phyloP scores from a whole-genome alignment of 2,113 vertebrate species.

The Daphoenositta chrysoptera region DNA sequence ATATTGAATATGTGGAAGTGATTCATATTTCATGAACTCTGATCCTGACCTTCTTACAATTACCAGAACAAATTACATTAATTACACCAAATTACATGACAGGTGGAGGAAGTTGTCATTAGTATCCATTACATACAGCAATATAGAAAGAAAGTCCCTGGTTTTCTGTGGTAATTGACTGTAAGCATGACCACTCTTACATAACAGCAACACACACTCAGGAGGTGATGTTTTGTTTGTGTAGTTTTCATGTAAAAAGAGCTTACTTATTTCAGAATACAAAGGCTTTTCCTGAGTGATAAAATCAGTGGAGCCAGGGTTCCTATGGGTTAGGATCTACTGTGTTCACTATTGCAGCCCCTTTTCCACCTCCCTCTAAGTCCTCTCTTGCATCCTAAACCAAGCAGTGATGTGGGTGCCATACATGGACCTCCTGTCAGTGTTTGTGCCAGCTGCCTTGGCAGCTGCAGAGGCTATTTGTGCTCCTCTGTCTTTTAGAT shows the following conservation, averaged over 20 bases:
- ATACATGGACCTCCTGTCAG: not conserved
- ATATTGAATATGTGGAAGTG: slow-evolving; percentile 46
- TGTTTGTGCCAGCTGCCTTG: not conserved
- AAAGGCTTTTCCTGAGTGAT: not conserved
- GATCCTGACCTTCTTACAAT: slow-evolving; percentile 43
- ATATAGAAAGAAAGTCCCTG: not conserved
- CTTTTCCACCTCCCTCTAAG: not conserved
- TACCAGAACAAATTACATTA: slow-evolving; percentile 55
- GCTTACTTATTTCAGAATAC: not conserved
- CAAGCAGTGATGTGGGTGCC: not conserved
- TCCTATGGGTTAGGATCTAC: not conserved
- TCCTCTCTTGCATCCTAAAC: not conserved
- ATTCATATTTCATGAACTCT: slow-evolving; percentile 48
- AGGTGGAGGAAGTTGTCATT: slow-evolving; percentile 45
- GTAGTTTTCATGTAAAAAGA: not conserved
- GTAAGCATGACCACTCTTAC: slow-evolving; percentile 13
- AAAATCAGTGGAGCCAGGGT: not conserved
- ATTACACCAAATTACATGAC: slow-evolving; percentile 54
- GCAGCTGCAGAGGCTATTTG: not conserved
- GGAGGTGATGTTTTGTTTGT: not conserved
- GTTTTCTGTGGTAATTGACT: slow-evolving; percentile 3
- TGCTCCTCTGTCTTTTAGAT: not conserved
- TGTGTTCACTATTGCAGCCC: not conserved
- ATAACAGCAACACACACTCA: not conserved
- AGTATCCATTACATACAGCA: slow-evolving; percentile 52